Base-by-base conservation (phyloP, 2,888 invertebrate species). In the Tipula unca region DNA sequence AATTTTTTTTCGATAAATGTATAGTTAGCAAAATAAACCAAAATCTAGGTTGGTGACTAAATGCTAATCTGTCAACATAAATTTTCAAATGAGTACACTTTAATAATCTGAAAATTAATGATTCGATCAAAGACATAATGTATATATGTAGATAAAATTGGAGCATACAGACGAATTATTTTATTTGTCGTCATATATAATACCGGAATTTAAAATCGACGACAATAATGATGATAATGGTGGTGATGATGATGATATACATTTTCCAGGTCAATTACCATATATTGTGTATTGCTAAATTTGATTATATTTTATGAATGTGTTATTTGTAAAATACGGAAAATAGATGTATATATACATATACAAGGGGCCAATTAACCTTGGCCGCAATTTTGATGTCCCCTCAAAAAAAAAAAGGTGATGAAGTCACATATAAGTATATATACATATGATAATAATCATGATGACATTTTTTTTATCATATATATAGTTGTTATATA, bases 221-320 rank as follows among this genome's bases (percentile, higher is more conserved):
- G 25, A 69, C 20, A 69, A 69, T 69, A 8, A n/a, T 6, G n/a
- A 36, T 13, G 39, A 39, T 39, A 8, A n/a, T 6, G n/a, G 6
- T 13, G 39, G 10, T 39, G 39, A 48, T 48, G 48, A 69, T 69
- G 69, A 69, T 25, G 69, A 69, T 69, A 69, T 10, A 69, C 20
- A 69, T 69, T 69, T 69, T 69, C 69, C 69, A 69, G 69, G 69
- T 69, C 69, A 69, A 69, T 69, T 69, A 69, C 5, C 69, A 69
- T 69, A 25, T 69, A 8, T 5, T 69, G 69, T 69, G 25, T 69
- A 25, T 25, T 69, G 69, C 69, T 69, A 10, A 69, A 69, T 69
- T 25, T 69, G 25, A 69, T 69, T 25, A 25, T 69, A 48, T 3
- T 3, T 48, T 48, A 1, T 48, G 4, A 3, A 17, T 17, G 3